Base-by-base conservation (phyloP, 2,113 vertebrate genomes). In the Actenoides hombroni region DNA sequence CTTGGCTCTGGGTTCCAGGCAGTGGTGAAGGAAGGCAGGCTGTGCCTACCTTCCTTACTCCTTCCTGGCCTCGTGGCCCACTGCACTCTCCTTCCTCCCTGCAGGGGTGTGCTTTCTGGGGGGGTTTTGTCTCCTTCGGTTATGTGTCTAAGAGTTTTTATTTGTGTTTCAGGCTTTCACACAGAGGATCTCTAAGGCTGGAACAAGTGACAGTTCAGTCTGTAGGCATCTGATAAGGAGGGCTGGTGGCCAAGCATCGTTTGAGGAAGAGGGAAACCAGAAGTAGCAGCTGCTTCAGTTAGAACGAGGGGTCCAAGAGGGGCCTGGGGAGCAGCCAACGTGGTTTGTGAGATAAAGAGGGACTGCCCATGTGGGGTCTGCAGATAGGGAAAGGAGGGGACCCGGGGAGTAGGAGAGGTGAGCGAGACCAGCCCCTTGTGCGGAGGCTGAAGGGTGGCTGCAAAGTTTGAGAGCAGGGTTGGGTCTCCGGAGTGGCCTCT, bases 171-270 rank as follows among this genome's bases (percentile, higher is more conserved):
- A 29, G 77, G 46, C 44, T 90, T 63, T 65, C 44, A 28, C 46
- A 33, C 15, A 53, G 29, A 54, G 44, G 25, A 26, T 46, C 69
- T 85, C 39, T 28, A 46, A 46, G 48, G 11, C 57, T 46, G 61
- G 33, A 17, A 40, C 11, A 17, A 15, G 76, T 15, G 56, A 9
- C 5, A 5, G 7, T 35, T 42, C 70, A 69, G 25, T 64, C 51
- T 46, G 44, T 21, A 29, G 70, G 82, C 31, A 39, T 20, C 56
- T 64, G 42, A 11, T 59, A 20, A 28, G 56, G 49, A 76, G 33
- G 7, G 8, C 24, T 3, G 28, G 33, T 3, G 28, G 33, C 14
- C 56, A 70, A 51, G 21, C 28, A 31, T 0, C 0, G 2, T 29
- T 75, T 20, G 51, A 81, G 68, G 42, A 57, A 63, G 42, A 63